These are phyloP conservation scores for Camelus bactrianus DNA, from an alignment of 2,113 vertebrate genomes.

Conservation along the genomic window DNA sequence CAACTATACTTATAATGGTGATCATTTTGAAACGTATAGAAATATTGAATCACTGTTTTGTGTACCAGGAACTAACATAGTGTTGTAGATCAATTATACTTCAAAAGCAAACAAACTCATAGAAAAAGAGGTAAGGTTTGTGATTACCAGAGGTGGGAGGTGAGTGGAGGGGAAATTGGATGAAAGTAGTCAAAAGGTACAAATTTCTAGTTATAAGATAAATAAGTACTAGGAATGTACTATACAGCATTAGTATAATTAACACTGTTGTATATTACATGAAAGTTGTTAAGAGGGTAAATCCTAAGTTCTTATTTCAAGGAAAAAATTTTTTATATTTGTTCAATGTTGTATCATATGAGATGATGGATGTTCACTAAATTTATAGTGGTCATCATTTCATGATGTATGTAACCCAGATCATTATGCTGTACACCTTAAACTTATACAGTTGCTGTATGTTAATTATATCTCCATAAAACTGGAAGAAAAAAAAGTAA, in stretches of 20 bases:
- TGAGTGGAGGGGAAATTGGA: not conserved
- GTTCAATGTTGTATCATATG: not conserved
- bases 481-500: not conserved
- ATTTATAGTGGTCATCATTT: not conserved
- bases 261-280: not conserved
- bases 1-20: not conserved
- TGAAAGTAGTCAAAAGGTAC: not conserved
- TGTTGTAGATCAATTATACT: not conserved
- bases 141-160: not conserved
- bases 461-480: not conserved
- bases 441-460: not conserved
- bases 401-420: not conserved
- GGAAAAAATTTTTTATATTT: not conserved
- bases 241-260: not conserved
- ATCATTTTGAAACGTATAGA: not conserved
- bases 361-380: not conserved
- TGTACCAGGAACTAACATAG: not conserved
- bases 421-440: not conserved
- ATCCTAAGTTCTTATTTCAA: not conserved
- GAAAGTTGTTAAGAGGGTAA: not conserved
- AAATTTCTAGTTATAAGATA: not conserved
- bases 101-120: not conserved
- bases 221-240: not conserved
- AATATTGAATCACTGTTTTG: not conserved
- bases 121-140: not conserved